phyloP scores from a whole-genome alignment of 1,140 invertebrate species.

The Ceratina australensis region DNA sequence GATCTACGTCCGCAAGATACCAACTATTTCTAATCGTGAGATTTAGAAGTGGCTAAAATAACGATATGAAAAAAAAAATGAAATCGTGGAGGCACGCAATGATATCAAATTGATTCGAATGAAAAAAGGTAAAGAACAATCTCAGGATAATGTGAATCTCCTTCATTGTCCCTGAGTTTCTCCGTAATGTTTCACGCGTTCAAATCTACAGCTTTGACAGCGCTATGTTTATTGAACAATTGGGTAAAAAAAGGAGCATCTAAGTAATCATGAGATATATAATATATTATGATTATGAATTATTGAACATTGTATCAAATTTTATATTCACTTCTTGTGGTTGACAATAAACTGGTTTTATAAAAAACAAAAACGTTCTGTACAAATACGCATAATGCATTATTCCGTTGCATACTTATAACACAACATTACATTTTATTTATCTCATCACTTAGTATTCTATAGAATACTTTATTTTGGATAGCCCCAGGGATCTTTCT shows the following conservation, averaged over 20 bases:
- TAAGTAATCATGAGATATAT: constrained; percentile 62
- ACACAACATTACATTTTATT: not conserved
- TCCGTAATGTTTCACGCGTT: constrained; percentile 45
- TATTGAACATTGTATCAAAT: constrained; percentile 76
- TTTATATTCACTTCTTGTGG: constrained; percentile 76
- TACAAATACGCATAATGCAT: not conserved
- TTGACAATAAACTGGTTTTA: constrained; percentile 76
- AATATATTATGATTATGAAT: constrained; percentile 72
- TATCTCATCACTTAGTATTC: constrained; percentile 24
- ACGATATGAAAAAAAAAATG: constrained; percentile 6
- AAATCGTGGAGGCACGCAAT: constrained; percentile 31
- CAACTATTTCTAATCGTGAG: not conserved
- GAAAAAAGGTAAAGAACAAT: constrained; percentile 38
- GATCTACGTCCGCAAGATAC: constrained; percentile 27
- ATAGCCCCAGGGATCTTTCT: constrained; percentile 86
- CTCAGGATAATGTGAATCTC: constrained; percentile 55
- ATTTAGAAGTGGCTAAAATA: constrained; percentile 31
- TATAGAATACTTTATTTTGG: constrained; percentile 64
- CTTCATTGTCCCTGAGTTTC: constrained; percentile 53
- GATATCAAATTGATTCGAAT: constrained; percentile 50
- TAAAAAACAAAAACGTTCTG: constrained; percentile 49
- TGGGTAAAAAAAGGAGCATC: constrained; percentile 57
- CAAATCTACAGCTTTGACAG: constrained; percentile 59
- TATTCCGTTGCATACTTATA: too few species aligned
- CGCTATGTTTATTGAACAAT: constrained; percentile 59